Base-by-base conservation (phyloP, 2,888 invertebrate species). In the Chymomyza fuscimana region DNA sequence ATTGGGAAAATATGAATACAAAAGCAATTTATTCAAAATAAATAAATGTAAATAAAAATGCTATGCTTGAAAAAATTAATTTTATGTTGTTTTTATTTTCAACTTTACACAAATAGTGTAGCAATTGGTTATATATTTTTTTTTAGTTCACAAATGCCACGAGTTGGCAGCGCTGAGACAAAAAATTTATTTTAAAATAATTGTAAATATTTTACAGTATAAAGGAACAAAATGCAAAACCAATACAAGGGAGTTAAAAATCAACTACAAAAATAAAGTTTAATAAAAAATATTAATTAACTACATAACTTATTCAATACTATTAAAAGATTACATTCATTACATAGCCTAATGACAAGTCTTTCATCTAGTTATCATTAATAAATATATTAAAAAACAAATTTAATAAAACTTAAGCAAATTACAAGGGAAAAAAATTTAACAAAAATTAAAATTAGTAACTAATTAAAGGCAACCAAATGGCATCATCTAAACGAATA, bases 211-310 rank as follows among this genome's bases (percentile, higher is more conserved):
- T 87, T 78, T 82, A 83, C 85, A 80, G 78, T 76, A 80, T 84
- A 86, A 82, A 80, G 90, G 90, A 91, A 90, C 91, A 90, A 91
- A 90, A 89, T 88, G 89, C 86, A 90, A 91, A 91, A 90, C 90
- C 86, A 89, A 91, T 91, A 91, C 91, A 91, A 91, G 91, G 91
- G 91, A 91, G 91, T 90, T 91, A 88, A 91, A 60, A 69, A 69
- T 90, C 91, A 89, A 88, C 89, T 91, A 90, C 84, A 85, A 76
- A 81, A 79, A 82, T 79, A 69, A 73, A 25, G 60, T 46, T 65
- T 59, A 56, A 69, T 25, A 76, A 68, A 60, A 29, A 36, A 61
- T 68, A 63, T 58, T n/a, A 32, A 22, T 46, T 74, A 74, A 72
- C 72, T 78, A 71, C 74, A 80, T 68, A 80, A 72, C 63, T 74